Evolutionary conservation across 2,797 vertebrate genomes (phyloP).

Genomic region (Limosa lapponica): DNA sequence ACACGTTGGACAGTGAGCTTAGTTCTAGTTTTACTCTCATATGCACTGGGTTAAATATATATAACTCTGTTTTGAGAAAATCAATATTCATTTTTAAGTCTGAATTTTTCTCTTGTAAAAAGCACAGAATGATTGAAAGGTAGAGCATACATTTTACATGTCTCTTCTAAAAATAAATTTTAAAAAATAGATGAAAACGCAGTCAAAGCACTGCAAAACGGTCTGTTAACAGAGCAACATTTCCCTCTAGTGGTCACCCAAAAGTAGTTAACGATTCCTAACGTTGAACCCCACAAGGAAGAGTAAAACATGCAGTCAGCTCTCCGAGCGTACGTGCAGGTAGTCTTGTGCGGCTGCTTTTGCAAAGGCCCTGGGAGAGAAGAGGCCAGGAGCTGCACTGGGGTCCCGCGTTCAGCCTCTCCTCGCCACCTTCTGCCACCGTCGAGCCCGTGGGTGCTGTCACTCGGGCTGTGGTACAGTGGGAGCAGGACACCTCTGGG

Average conservation of each 20-base stretch:
- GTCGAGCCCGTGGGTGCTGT: too few relatives aligned
- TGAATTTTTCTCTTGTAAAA: neutral
- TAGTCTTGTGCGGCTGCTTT: neutral
- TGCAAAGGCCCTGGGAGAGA: rapidly evolving
- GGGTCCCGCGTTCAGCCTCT: neutral
- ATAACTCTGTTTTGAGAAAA: neutral
- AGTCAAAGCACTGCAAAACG: rapidly evolving
- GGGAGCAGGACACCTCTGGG: neutral
- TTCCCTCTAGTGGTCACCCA: slow-evolving; percentile 76
- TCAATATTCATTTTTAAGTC: neutral
- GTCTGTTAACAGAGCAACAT: slow-evolving; percentile 72
- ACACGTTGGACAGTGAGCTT: neutral
- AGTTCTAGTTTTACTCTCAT: neutral
- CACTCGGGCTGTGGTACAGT: rapidly evolving
- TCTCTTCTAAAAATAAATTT: neutral
- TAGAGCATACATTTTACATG: neutral
- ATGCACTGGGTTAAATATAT: neutral
- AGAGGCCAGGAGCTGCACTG: neutral
- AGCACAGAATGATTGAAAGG: neutral
- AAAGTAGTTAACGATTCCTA: neutral
- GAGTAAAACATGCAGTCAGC: rapidly evolving
- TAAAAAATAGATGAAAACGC: neutral
- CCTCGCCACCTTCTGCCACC: neutral
- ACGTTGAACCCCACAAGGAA: rapidly evolving
- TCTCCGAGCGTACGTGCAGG: rapidly evolving